Evolutionary conservation across 1,140 invertebrate species (phyloP).

Genomic region (Elysia chlorotica): DNA sequence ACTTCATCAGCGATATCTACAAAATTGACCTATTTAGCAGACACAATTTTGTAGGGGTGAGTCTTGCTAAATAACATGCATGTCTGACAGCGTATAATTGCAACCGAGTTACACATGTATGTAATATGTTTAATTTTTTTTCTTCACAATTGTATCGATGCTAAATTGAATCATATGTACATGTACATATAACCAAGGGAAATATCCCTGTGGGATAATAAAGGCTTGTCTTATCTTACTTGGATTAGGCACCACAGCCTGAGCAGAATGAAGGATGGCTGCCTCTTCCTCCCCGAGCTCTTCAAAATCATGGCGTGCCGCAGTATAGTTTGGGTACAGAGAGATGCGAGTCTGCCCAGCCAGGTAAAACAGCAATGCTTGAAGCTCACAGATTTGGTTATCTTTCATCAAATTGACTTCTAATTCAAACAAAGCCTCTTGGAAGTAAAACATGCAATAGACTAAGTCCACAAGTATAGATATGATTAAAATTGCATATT

Average conservation of each 20-base stretch:
- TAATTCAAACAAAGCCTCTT: too few relatives aligned
- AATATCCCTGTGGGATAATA: too few relatives aligned
- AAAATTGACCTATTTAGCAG: too few relatives aligned
- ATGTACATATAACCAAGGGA: background rate
- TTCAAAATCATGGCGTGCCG: constrained; percentile 13
- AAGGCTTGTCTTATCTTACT: constrained; percentile 5
- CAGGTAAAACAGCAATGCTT: constrained; percentile 13
- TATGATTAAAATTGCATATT: too few relatives aligned
- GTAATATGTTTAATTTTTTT: background rate
- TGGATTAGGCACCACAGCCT: constrained; percentile 3
- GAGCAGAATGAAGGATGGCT: constrained; percentile 13
- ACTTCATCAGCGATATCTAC: too few relatives aligned
- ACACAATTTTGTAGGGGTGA: too few relatives aligned
- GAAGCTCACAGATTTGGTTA: too few relatives aligned
- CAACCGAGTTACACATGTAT: background rate
- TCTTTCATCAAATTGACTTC: too few relatives aligned
- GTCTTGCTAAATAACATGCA: too few relatives aligned
- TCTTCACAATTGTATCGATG: background rate
- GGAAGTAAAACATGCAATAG: too few relatives aligned
- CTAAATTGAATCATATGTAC: background rate
- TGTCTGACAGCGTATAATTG: too few relatives aligned
- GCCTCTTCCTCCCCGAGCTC: constrained; percentile 15
- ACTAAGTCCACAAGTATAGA: too few relatives aligned
- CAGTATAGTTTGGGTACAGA: background rate
- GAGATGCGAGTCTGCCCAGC: constrained; percentile 11